Evolutionary conservation across 2,113 vertebrate species (phyloP), one percentile per base, ranked within the genome.

Genomic region (Stercorarius parasiticus): DNA sequence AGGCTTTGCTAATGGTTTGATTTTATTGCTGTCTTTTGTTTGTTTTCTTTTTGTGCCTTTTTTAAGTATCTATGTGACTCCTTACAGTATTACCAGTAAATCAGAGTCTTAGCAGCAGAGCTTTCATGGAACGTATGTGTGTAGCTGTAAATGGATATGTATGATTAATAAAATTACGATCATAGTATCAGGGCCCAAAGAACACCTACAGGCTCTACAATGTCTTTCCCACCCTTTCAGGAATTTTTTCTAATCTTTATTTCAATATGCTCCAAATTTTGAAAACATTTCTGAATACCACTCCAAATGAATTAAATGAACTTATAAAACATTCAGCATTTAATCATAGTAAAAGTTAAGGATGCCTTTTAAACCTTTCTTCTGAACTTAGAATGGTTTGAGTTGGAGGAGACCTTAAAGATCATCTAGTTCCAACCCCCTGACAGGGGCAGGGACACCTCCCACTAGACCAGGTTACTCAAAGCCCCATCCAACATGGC

Each of bases 191-290:
- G 15, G 3, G 7, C 9, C 15, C 73, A 91, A 78, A 84, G 6
- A 47, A 36, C 3, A 70, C 6, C 3, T 16, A 59, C 7, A 82
- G 5, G 12, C 9, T 78, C 52, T 50, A 50, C 15, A 76, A 17
- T 16, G 7, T 65, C 11, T 69, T 72, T 72, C 43, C 13, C 0
- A 0, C 5, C 6, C 2, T 43, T 8, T 72, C 9, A 23, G 30
- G 9, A 90, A 23, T 4, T 76, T 88, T 92, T 80, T 49, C 27
- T 61, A 21, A 69, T 29, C 34, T 83, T 49, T 27, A 29, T 0
- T 88, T 58, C 10, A 65, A 77, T 93, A 74, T 42, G 11, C 7
- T 62, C 2, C 5, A 45, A 45, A 77, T 78, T 92, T 59, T 86
- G 15, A 72, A 86, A 88, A 70, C 1, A 2, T 77, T 47, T 73